Evolutionary conservation across 1,140 invertebrate genomes (phyloP).

Genomic region (Alviniconcha marisindica): DNA sequence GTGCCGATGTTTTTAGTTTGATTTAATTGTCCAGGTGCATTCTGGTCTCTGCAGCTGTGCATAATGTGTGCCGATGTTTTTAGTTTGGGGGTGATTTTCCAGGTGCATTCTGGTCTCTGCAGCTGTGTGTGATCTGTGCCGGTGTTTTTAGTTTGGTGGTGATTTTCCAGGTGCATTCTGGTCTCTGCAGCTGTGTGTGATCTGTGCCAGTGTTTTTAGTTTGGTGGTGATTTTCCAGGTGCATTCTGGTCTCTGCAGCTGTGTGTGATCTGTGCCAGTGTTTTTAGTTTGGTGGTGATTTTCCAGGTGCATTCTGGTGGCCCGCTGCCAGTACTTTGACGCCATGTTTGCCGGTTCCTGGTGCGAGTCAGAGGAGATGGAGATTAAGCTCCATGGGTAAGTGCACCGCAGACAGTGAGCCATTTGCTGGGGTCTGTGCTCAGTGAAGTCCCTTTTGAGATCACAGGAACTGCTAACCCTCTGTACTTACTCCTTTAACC

Average conservation of each 20-base stretch:
- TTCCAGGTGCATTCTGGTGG: slow-evolving; percentile 22
- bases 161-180: not conserved
- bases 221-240: not conserved
- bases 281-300: not conserved
- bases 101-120: not conserved
- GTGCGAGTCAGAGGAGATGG: slow-evolving; percentile 6
- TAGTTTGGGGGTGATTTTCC: not conserved
- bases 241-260: not conserved
- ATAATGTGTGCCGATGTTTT: not conserved
- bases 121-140: not conserved
- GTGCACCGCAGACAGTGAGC: too few species aligned
- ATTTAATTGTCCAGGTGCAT: not conserved
- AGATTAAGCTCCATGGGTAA: slow-evolving; percentile 31
- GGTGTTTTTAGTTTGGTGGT: not conserved
- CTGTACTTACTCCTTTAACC: too few species aligned
- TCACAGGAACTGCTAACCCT: too few species aligned
- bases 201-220: not conserved
- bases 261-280: not conserved
- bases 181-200: not conserved
- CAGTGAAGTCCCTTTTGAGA: too few species aligned
- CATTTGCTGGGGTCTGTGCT: too few species aligned
- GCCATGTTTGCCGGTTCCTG: slow-evolving; percentile 33
- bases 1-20: not conserved
- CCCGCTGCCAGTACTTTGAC: slow-evolving; percentile 30
- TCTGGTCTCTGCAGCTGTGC: not conserved